These are phyloP conservation scores for Zootoca vivipara DNA, from an alignment of 2,113 vertebrate genomes.

Conservation along the genomic window DNA sequence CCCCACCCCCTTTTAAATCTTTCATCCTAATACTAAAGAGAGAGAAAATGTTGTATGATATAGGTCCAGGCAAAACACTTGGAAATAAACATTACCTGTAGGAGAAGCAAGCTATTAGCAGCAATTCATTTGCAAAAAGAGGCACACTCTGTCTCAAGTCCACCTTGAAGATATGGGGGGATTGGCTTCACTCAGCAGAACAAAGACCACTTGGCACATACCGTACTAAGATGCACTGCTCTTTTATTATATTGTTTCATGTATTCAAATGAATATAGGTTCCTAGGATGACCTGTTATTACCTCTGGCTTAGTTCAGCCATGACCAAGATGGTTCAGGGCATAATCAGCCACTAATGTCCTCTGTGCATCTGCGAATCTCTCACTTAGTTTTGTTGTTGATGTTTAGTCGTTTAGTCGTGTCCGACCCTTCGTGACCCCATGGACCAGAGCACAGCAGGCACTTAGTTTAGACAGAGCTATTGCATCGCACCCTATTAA, in stretches of 20 bases:
- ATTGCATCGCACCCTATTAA: neutral
- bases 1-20: neutral
- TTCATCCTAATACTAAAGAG: neutral
- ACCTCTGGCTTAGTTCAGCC: neutral
- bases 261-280: neutral
- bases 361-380: neutral
- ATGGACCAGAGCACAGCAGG: too few relatives aligned
- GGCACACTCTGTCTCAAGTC: neutral
- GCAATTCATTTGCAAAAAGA: neutral
- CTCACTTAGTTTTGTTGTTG: neutral
- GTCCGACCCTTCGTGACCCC: too few relatives aligned
- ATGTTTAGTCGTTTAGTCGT: too few relatives aligned
- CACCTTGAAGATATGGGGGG: neutral
- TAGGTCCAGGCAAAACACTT: neutral
- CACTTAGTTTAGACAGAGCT: neutral
- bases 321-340: neutral
- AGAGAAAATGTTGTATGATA: neutral
- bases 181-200: neutral
- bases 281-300: constrained; percentile 9
- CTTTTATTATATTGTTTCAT: neutral
- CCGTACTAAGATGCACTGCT: neutral
- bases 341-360: neutral
- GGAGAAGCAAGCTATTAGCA: neutral
- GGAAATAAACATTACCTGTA: neutral
- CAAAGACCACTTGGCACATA: neutral